Evolutionary conservation across 2,797 vertebrate species (phyloP).

Genomic region (Xenopus petersii): DNA sequence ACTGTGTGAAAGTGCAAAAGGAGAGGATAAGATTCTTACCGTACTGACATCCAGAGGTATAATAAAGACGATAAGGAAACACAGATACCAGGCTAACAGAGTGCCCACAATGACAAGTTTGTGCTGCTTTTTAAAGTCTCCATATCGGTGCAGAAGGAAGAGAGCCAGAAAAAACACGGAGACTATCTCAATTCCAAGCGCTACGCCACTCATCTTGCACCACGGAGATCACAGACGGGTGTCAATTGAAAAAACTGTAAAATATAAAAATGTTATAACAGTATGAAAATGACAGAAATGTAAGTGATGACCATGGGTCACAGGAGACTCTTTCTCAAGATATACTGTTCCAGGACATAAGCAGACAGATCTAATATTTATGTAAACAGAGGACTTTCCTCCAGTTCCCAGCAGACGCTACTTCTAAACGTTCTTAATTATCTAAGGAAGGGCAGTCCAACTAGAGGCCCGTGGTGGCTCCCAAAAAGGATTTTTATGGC

Average conservation of each 20-base stretch:
- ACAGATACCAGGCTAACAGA: slow-evolving; percentile 93
- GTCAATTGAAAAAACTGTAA: not conserved
- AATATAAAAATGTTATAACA: not conserved
- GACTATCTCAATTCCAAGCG: slow-evolving; percentile 87
- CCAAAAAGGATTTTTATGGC: too few species aligned
- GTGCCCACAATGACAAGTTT: slow-evolving; percentile 91
- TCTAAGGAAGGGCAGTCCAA: too few species aligned
- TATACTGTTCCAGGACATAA: too few species aligned
- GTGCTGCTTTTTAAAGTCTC: slow-evolving; percentile 93
- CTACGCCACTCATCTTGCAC: slow-evolving; percentile 86
- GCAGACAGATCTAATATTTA: too few species aligned
- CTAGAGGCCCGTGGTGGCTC: too few species aligned
- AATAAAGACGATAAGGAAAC: slow-evolving; percentile 96
- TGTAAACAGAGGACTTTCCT: too few species aligned
- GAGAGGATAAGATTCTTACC: slow-evolving; percentile 66
- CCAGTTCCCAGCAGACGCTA: too few species aligned
- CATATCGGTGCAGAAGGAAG: slow-evolving; percentile 90
- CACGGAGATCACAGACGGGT: not conserved
- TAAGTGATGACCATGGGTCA: too few species aligned
- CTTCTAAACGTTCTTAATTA: too few species aligned
- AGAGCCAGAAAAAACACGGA: slow-evolving; percentile 94
- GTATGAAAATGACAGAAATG: not conserved
- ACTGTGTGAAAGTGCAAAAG: too few species aligned
- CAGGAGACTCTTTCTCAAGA: too few species aligned
- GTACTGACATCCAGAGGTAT: slow-evolving; percentile 93